Conservation (phyloP, 2,888 invertebrate genomes). For the Hypena proboscidalis region DNA sequence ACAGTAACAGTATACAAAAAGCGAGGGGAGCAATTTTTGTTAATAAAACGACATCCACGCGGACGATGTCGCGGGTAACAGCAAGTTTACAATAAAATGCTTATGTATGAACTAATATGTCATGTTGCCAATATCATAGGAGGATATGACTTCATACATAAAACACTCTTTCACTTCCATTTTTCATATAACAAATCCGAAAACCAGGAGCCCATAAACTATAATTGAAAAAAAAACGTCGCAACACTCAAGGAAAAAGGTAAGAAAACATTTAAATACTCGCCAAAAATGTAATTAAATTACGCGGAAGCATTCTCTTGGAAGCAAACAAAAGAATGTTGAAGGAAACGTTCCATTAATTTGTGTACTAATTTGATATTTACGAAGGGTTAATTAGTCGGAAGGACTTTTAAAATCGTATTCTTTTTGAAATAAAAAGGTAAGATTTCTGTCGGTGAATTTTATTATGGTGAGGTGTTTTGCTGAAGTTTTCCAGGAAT, state of each 20-base stretch:
- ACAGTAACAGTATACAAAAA: too few species aligned
- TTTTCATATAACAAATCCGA: background rate
- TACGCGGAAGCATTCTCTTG: constrained; percentile 23
- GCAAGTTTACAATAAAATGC: too few species aligned
- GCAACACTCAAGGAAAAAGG: constrained; percentile 4
- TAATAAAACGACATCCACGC: too few species aligned
- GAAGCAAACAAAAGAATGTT: constrained; percentile 40
- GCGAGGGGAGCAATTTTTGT: too few species aligned
- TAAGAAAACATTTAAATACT: constrained; percentile 12
- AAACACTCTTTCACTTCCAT: too few species aligned
- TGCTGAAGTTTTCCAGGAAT: too few species aligned
- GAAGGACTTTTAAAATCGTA: constrained; percentile 32
- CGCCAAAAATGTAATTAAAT: constrained; percentile 31
- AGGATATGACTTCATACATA: too few species aligned
- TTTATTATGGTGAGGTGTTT: background rate
- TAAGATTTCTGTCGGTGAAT: background rate
- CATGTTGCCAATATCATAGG: too few species aligned
- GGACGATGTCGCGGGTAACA: too few species aligned
- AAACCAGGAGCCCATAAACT: background rate
- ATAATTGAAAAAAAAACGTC: constrained; percentile 3
- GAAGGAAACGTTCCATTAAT: constrained; percentile 41
- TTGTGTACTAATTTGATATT: constrained; percentile 50
- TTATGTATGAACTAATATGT: too few species aligned
- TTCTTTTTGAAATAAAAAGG: constrained; percentile 26
- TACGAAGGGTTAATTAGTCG: constrained; percentile 48